phyloP scores from a whole-genome alignment of 2,797 vertebrate species.

The Acipenser oxyrinchus region DNA sequence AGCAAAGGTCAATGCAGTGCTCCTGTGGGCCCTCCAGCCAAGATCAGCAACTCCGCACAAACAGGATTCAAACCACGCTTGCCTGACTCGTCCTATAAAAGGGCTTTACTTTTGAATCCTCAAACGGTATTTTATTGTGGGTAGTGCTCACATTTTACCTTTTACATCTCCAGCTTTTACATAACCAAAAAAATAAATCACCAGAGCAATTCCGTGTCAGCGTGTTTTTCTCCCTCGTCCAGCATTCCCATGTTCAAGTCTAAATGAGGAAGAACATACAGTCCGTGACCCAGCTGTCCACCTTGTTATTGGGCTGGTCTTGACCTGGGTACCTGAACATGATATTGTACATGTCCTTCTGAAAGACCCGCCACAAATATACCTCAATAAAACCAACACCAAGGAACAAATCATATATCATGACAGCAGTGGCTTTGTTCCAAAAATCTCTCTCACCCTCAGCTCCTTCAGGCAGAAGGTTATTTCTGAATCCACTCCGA shows the following conservation, averaged over 20 bases:
- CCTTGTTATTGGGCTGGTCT: background rate
- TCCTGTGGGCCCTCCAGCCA: too few relatives aligned
- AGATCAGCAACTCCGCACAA: too few relatives aligned
- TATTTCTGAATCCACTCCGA: slow-evolving; percentile 72
- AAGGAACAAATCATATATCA: slow-evolving; percentile 23
- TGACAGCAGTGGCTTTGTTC: slow-evolving; percentile 23
- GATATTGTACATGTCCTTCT: slow-evolving; percentile 22
- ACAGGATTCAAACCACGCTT: too few relatives aligned
- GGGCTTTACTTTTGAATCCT: too few relatives aligned
- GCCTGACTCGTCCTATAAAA: too few relatives aligned
- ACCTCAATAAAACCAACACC: slow-evolving; percentile 28
- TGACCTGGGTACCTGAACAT: slow-evolving; percentile 28
- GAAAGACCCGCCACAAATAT: slow-evolving; percentile 31
- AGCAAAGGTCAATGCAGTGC: too few relatives aligned
- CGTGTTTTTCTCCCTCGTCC: too few relatives aligned
- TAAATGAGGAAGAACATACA: slow-evolving; percentile 24
- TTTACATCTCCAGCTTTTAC: too few relatives aligned
- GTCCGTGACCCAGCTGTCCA: slow-evolving; percentile 11
- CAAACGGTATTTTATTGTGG: too few relatives aligned
- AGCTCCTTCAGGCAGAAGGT: slow-evolving; percentile 93
- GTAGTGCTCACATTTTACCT: too few relatives aligned
- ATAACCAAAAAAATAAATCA: too few relatives aligned
- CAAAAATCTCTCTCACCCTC: slow-evolving; percentile 64
- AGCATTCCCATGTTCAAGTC: slow-evolving; percentile 11
- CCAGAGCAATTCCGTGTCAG: too few relatives aligned